Percentiles rank a stretch among this genome's conserved stretches.
phyloP scores from a whole-genome alignment of 2,888 invertebrate species.

The Drosophila falleni region DNA sequence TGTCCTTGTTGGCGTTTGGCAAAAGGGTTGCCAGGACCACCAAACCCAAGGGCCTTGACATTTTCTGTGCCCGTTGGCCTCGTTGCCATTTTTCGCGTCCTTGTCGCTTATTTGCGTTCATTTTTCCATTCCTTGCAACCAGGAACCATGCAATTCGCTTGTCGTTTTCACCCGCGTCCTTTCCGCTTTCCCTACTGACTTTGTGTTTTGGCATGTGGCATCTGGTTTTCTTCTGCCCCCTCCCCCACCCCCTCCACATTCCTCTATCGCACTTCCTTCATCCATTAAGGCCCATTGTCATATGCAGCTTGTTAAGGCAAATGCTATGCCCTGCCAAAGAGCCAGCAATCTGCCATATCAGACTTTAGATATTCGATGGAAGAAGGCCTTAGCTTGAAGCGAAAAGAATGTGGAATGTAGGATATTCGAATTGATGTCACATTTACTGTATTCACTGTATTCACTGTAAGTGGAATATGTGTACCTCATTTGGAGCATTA shows the following conservation, averaged over 20 bases:
- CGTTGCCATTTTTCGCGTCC: slow-evolving; percentile 50
- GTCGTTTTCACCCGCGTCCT: slow-evolving; percentile 24
- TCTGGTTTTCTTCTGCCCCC: neutral
- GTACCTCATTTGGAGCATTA: neutral
- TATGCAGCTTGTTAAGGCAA: slow-evolving; percentile 45
- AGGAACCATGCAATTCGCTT: slow-evolving; percentile 37
- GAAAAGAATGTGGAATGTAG: slow-evolving; percentile 2
- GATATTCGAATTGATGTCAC: slow-evolving; percentile 5
- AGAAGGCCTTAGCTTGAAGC: slow-evolving; percentile 5
- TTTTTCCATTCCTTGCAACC: slow-evolving; percentile 18
- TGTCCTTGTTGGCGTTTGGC: slow-evolving; percentile 51
- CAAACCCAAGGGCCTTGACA: slow-evolving; percentile 50
- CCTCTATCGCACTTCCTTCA: neutral
- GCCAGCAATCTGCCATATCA: slow-evolving; percentile 17
- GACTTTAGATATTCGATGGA: slow-evolving; percentile 16
- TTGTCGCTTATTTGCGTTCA: slow-evolving; percentile 65
- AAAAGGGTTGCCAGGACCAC: slow-evolving; percentile 47
- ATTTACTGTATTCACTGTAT: neutral
- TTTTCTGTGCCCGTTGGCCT: slow-evolving; percentile 44
- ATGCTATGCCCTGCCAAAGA: slow-evolving; percentile 21
- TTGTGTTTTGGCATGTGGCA: slow-evolving; percentile 32
- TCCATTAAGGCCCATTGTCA: slow-evolving; percentile 51
- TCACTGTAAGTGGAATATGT: neutral
- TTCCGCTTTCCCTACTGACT: slow-evolving; percentile 14
- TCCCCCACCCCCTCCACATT: neutral